phyloP scores from a whole-genome alignment of 35 echinoderm and acorn worm species.

The Lytechinus variegatus region DNA sequence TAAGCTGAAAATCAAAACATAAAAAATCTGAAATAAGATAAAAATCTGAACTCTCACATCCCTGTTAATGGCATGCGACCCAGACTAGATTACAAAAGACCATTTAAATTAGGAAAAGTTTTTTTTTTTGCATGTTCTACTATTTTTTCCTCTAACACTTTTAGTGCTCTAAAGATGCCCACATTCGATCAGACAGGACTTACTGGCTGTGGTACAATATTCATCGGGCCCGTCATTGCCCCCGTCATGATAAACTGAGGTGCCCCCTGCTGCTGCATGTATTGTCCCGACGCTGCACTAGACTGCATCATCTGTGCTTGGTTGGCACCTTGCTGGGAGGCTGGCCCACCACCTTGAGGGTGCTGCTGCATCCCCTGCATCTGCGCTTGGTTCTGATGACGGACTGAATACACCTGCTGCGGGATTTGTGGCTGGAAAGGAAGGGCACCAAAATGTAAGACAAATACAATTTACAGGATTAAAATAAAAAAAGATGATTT shows the following conservation, averaged over 20 bases:
- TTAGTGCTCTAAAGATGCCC: too few species aligned
- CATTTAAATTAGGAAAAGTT: too few species aligned
- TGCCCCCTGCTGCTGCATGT: background rate
- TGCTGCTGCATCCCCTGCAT: slow-evolving; percentile 35
- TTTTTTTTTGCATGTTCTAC: too few species aligned
- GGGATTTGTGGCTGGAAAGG: slow-evolving; percentile 11
- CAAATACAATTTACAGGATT: too few species aligned
- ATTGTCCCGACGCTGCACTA: background rate
- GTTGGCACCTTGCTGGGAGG: slow-evolving; percentile 39
- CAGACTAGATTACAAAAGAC: too few species aligned
- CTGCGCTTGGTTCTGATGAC: background rate
- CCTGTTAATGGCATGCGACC: too few species aligned
- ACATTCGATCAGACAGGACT: background rate
- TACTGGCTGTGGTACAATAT: background rate
- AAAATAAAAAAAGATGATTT: too few species aligned
- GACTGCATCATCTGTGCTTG: background rate
- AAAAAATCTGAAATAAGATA: too few species aligned
- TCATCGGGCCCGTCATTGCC: background rate
- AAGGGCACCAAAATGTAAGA: background rate
- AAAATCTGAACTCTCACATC: too few species aligned
- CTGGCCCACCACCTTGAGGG: background rate
- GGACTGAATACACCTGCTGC: background rate
- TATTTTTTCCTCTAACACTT: too few species aligned
- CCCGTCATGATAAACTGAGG: slow-evolving; percentile 23
- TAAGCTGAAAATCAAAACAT: too few species aligned